These are phyloP conservation scores for Drosophila longiperda DNA, from an alignment of 2,888 invertebrate species.

Conservation along the genomic window DNA sequence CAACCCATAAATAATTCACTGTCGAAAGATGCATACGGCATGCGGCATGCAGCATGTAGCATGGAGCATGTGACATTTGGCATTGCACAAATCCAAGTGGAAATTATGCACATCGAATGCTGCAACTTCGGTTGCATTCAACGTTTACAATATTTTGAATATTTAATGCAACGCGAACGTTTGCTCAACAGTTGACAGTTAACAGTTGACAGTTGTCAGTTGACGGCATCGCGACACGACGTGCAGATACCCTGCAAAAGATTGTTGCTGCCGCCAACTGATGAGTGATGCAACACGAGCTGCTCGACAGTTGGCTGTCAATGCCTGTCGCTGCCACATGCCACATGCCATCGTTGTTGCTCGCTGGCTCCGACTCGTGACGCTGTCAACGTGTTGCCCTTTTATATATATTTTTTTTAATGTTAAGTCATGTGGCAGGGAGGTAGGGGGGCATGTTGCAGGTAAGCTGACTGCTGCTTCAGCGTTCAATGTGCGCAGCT, in stretches of 20 bases:
- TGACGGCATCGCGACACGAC: constrained; percentile 22
- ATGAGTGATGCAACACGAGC: constrained; percentile 9
- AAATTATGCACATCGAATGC: constrained; percentile 75
- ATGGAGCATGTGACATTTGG: constrained; percentile 48
- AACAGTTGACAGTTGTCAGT: background rate
- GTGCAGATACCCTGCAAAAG: constrained; percentile 38
- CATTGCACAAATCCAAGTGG: constrained; percentile 74
- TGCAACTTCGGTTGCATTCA: constrained; percentile 53
- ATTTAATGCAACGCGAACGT: constrained; percentile 57
- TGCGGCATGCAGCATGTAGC: background rate
- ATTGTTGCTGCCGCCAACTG: background rate
- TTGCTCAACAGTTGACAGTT: constrained; percentile 4
- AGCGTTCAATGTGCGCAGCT: constrained; percentile 69
- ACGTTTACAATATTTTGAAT: constrained; percentile 80
- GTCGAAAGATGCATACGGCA: background rate
- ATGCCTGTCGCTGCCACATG: constrained; percentile 56
- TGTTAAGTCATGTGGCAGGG: constrained; percentile 19
- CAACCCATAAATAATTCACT: constrained; percentile 70
- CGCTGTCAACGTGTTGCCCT: constrained; percentile 42
- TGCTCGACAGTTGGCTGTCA: constrained; percentile 32
- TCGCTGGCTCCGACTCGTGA: constrained; percentile 14
- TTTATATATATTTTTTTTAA: constrained; percentile 3
- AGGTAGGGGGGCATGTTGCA: background rate
- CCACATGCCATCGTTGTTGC: constrained; percentile 5
- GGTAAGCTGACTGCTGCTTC: constrained; percentile 23